Conservation (phyloP, 2,888 invertebrate species). For the Pasiphila rectangulata region DNA sequence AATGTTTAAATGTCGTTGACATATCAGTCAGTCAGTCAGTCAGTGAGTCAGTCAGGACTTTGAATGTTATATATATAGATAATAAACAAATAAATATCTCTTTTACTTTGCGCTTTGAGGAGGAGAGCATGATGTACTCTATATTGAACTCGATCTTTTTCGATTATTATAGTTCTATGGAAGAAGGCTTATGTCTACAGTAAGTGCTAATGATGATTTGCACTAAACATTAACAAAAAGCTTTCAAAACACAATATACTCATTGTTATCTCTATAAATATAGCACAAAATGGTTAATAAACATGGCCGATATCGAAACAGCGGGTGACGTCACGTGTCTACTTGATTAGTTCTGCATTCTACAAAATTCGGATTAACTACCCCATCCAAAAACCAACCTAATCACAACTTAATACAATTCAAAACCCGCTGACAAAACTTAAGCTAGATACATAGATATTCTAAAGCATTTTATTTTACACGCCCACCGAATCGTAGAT, state of each 20-base stretch:
- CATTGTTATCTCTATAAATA: conserved; percentile 30
- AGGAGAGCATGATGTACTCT: too few species aligned
- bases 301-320: conserved; percentile 38
- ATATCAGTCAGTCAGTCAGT: too few species aligned
- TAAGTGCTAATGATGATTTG: too few species aligned
- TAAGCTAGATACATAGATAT: neutral
- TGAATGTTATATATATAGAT: too few species aligned
- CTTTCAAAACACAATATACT: neutral
- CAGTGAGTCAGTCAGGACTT: too few species aligned
- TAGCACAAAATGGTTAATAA: conserved; percentile 41
- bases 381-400: neutral
- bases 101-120: too few species aligned
- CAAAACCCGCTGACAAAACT: neutral
- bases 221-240: too few species aligned
- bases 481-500: neutral
- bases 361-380: conserved; percentile 42
- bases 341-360: conserved; percentile 66
- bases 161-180: too few species aligned
- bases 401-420: neutral
- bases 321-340: conserved; percentile 57
- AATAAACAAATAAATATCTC: too few species aligned
- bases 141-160: neutral
- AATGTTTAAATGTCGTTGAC: too few species aligned
- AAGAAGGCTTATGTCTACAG: too few species aligned
- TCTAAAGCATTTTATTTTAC: conserved; percentile 7